Base-by-base conservation (phyloP, 2,797 vertebrate genomes). In the Onychomys arenicola region DNA sequence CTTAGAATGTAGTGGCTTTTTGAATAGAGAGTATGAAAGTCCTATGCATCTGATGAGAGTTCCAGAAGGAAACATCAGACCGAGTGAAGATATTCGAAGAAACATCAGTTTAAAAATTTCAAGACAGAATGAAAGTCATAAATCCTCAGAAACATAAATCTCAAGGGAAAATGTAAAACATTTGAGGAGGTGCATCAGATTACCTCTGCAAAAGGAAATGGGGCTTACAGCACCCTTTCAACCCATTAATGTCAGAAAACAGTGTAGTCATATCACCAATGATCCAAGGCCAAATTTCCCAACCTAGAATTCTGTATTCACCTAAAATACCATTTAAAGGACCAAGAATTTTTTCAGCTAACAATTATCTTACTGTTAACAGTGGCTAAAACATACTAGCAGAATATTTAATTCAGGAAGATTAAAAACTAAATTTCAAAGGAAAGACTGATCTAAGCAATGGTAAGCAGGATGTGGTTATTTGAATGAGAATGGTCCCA, bases 101-200 rank as follows among this genome's bases (percentile, higher is more conserved):
- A 10, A 76, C 81, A 55, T 6, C 78, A 17, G 27, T 13, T 93
- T 46, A 89, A 87, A 61, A 32, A 69, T 81, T 93, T 88, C 27
- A 96, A 83, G 46, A 89, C 82, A 83, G 32, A 91, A 73, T 91
- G 21, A 75, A 78, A 87, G 17, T 49, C 75, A 80, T 49, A 2
- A 89, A 91, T 94, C 46, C 23, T 75, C 94, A 95, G n/a, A 90
- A 87, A 85, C 29, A 61, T 16, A 84, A 77, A 76, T 40, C 57
- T 89, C 34, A 89, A 71, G 14, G 14, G 14, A 57, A 93, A 29
- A 75, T n/a, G 5, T 80, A 90, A 61, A 76, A 92, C 3, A 1
- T 16, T 7, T 25, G 6, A 88, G 5, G 2, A 90, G 12, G 76
- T 81, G 6, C 78, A 92, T 71, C 1, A 80, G 4, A 63, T 69